These are phyloP conservation scores for Hyposmocoma kahamanoa DNA, from an alignment of 1,140 invertebrate species.

Conservation along the genomic window DNA sequence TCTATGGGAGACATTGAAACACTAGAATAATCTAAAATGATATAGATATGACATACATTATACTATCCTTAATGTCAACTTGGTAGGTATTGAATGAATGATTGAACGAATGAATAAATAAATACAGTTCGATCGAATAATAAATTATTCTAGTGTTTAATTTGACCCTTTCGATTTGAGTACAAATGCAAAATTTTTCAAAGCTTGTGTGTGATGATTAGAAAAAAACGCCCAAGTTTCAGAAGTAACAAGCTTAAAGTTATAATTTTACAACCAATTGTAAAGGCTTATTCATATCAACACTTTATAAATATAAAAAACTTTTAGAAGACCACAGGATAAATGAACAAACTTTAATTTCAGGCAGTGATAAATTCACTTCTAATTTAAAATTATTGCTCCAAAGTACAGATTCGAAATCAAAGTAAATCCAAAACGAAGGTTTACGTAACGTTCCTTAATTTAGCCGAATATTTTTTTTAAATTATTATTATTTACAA, in stretches of 20 bases:
- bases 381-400: constrained; percentile 51
- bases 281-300: constrained; percentile 3
- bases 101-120: no score
- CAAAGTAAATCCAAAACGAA: background rate
- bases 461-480: constrained; percentile 55
- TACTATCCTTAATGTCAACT: no score
- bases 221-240: background rate
- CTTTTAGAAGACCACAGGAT: background rate
- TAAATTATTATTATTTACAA: constrained; percentile 67
- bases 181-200: no score
- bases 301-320: constrained; percentile 5
- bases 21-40: no score
- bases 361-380: constrained; percentile 47
- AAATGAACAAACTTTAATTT: constrained; percentile 11
- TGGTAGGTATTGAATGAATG: no score
- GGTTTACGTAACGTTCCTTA: constrained; percentile 42
- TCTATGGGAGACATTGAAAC: no score
- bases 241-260: constrained; percentile 1
- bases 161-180: no score
- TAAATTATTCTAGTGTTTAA: no score
- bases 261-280: constrained; percentile 1
- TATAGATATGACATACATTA: no score
- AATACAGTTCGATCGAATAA: no score
- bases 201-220: constrained; percentile 14
- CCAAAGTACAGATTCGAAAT: constrained; percentile 32